Evolutionary conservation across 2,797 vertebrate species (phyloP).

Genomic region (Simalia tracyae): DNA sequence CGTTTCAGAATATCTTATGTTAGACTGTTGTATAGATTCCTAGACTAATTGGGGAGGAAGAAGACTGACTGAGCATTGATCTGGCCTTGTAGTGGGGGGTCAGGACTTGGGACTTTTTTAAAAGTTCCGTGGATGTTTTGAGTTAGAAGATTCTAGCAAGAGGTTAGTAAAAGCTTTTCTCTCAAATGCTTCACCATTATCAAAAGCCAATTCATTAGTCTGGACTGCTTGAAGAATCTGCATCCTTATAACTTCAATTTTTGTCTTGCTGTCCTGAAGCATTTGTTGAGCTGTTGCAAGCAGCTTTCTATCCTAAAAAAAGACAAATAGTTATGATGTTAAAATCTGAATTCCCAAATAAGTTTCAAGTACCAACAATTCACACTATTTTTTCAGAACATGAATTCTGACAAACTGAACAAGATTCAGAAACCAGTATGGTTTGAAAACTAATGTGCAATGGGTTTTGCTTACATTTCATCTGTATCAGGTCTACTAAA

Average conservation of each 20-base stretch:
- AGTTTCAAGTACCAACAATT: neutral
- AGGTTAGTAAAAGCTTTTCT: conserved; percentile 50
- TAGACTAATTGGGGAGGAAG: neutral
- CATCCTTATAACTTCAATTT: conserved; percentile 99
- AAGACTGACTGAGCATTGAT: neutral
- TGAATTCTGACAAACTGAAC: neutral
- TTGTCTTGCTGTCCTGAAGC: conserved; percentile 98
- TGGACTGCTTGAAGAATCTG: conserved; percentile 98
- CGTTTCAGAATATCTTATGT: neutral
- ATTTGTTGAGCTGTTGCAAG: conserved; percentile 96
- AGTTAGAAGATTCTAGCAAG: conserved; percentile 22
- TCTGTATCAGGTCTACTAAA: neutral
- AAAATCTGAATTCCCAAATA: conserved; percentile 34
- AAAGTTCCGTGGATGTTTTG: neutral
- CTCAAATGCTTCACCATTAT: conserved; percentile 84
- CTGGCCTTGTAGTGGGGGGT: neutral
- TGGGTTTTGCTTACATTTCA: neutral
- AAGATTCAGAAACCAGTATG: neutral
- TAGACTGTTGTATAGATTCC: neutral
- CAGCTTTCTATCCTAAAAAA: conserved; percentile 90
- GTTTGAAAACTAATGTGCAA: neutral
- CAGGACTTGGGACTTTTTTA: neutral
- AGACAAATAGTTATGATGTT: conserved; percentile 14
- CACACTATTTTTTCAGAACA: neutral
- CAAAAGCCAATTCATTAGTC: conserved; percentile 91